phyloP scores from a whole-genome alignment of 2,888 invertebrate species.

The Escarpia spicata region DNA sequence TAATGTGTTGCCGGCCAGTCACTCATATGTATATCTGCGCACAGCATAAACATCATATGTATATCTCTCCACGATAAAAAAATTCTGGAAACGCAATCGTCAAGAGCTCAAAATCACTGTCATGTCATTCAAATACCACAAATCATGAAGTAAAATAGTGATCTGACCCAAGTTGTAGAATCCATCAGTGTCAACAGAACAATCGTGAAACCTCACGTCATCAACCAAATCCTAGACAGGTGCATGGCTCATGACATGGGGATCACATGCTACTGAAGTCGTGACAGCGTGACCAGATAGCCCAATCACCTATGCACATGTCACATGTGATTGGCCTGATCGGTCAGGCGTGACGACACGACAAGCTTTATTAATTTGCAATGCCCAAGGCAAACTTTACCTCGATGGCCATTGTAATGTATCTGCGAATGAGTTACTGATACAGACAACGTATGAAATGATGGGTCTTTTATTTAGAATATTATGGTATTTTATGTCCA shows the following conservation, averaged over 20 bases:
- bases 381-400: neutral
- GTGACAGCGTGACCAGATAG: neutral
- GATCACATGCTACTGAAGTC: neutral
- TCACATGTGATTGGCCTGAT: neutral
- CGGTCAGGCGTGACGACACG: neutral
- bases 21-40: neutral
- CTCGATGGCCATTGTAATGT: neutral
- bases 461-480: too few relatives aligned
- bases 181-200: neutral
- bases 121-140: neutral
- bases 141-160: neutral
- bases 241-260: neutral
- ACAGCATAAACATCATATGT: neutral
- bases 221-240: neutral
- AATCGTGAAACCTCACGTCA: neutral
- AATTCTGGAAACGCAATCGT: neutral
- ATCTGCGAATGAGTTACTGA: neutral
- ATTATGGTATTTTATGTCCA: too few relatives aligned
- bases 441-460: too few relatives aligned
- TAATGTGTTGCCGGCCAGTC: neutral
- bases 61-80: neutral
- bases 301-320: neutral
- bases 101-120: neutral
- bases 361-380: neutral
- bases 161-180: neutral